phyloP scores from a whole-genome alignment of 1,140 invertebrate species.

The Drosophila albomicans region DNA sequence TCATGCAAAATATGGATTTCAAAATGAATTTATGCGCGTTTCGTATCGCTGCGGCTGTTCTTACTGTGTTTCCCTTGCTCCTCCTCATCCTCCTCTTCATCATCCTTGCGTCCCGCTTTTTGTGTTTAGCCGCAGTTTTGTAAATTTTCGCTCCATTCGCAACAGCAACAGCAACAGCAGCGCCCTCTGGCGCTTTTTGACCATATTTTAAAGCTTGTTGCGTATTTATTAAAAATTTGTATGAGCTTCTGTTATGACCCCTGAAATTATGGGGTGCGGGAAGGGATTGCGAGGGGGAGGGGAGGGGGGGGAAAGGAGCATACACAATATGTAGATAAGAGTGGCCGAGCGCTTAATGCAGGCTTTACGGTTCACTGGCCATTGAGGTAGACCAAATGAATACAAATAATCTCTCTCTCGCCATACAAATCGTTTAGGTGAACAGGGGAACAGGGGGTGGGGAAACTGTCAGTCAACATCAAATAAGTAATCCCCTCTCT shows the following conservation, averaged over 20 bases:
- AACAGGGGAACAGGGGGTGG: no score
- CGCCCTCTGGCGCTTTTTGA: constrained; percentile 12
- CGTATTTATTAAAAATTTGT: constrained; percentile 48
- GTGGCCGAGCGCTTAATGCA: constrained; percentile 35
- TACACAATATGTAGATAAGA: constrained; percentile 25
- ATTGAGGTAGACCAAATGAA: constrained; percentile 35
- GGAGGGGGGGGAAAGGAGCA: not conserved
- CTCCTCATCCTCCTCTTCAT: not conserved
- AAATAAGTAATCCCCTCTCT: constrained; percentile 6
- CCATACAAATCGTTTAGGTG: constrained; percentile 9
- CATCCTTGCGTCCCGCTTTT: not conserved
- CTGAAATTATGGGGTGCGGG: not conserved
- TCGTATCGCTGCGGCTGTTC: constrained; percentile 45
- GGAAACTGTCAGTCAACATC: constrained; percentile 7
- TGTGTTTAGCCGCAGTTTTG: constrained; percentile 36
- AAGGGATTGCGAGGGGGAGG: not conserved
- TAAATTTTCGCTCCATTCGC: constrained; percentile 38
- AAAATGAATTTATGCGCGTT: constrained; percentile 66
- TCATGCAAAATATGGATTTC: constrained; percentile 66
- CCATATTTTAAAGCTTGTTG: constrained; percentile 44
- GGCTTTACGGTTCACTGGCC: constrained; percentile 26
- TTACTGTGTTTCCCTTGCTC: not conserved
- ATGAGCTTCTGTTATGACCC: constrained; percentile 9
- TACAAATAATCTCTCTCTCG: constrained; percentile 20
- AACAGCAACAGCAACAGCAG: not conserved